Conservation (phyloP, 2,888 invertebrate species). For the Tholera decimalis region DNA sequence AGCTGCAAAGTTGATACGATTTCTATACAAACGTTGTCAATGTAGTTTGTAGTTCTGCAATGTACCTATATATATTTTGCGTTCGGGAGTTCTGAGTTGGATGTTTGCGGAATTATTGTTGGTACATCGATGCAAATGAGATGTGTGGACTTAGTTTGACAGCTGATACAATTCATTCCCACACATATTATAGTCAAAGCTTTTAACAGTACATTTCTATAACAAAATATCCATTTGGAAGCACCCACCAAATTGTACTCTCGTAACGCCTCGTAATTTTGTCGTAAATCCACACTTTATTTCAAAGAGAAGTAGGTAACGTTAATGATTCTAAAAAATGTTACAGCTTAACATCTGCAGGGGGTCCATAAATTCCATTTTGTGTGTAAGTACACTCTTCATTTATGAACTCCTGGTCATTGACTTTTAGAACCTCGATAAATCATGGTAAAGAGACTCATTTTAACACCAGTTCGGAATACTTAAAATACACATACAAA, state of each 20-base stretch:
- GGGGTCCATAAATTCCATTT: slow-evolving; percentile 70
- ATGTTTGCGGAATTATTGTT: slow-evolving; percentile 28
- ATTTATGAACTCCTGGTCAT: slow-evolving; percentile 42
- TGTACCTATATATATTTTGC: slow-evolving; percentile 41
- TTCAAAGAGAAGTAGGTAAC: slow-evolving; percentile 41
- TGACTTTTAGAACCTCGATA: slow-evolving; percentile 13
- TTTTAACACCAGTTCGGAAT: background rate
- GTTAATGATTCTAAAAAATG: slow-evolving; percentile 65
- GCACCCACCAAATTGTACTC: slow-evolving; percentile 37
- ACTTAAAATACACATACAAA: too few relatives aligned
- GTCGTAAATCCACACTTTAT: slow-evolving; percentile 51
- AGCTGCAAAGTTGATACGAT: slow-evolving; percentile 55
- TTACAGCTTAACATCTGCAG: slow-evolving; percentile 69
- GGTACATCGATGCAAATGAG: slow-evolving; percentile 9
- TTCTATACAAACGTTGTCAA: slow-evolving; percentile 52
- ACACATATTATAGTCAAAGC: background rate
- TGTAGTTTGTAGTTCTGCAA: slow-evolving; percentile 50
- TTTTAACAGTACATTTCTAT: background rate
- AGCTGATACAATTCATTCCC: background rate
- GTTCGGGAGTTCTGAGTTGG: slow-evolving; percentile 29
- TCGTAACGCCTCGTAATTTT: slow-evolving; percentile 42
- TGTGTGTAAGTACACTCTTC: slow-evolving; percentile 38
- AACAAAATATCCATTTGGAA: slow-evolving; percentile 20
- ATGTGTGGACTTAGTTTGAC: background rate
- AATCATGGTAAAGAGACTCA: background rate